phyloP scores from a whole-genome alignment of 1,140 invertebrate genomes.

The Drosophila tsacasi region DNA sequence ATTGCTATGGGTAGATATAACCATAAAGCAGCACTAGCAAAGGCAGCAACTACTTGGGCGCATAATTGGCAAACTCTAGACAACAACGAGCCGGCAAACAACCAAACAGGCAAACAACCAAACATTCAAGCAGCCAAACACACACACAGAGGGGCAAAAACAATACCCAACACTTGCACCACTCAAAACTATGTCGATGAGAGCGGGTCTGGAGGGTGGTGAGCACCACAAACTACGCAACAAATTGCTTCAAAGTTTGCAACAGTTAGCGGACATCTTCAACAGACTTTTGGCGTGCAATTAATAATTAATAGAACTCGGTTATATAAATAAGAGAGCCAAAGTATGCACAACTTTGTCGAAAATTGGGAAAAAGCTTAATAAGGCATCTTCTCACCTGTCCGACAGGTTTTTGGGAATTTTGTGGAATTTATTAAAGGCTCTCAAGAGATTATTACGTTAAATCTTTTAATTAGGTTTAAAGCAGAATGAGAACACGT shows the following conservation, averaged over 20 bases:
- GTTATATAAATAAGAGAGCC: slow-evolving; percentile 17
- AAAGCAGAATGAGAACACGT: too few relatives aligned
- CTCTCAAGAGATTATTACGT: neutral
- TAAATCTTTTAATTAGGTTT: neutral
- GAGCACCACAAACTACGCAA: slow-evolving; percentile 34
- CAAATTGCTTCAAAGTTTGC: slow-evolving; percentile 37
- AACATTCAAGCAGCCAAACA: neutral
- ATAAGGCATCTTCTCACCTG: slow-evolving; percentile 4
- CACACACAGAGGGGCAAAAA: slow-evolving; percentile 4
- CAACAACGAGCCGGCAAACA: slow-evolving; percentile 37
- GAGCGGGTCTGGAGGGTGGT: neutral
- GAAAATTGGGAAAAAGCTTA: neutral
- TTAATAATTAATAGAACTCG: slow-evolving; percentile 40
- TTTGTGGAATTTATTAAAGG: neutral
- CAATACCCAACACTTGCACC: slow-evolving; percentile 35
- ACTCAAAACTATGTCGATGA: slow-evolving; percentile 26
- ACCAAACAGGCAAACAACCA: slow-evolving; percentile 9
- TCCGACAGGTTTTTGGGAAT: neutral
- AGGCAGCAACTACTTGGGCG: slow-evolving; percentile 17
- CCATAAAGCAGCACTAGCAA: neutral
- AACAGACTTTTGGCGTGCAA: slow-evolving; percentile 27
- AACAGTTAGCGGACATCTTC: slow-evolving; percentile 41
- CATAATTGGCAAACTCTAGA: slow-evolving; percentile 47
- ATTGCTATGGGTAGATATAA: neutral
- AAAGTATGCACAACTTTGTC: neutral